Evolutionary conservation across 92 coral and sea anemone genomes (phyloP).

Genomic region (Paramuricea clavata): DNA sequence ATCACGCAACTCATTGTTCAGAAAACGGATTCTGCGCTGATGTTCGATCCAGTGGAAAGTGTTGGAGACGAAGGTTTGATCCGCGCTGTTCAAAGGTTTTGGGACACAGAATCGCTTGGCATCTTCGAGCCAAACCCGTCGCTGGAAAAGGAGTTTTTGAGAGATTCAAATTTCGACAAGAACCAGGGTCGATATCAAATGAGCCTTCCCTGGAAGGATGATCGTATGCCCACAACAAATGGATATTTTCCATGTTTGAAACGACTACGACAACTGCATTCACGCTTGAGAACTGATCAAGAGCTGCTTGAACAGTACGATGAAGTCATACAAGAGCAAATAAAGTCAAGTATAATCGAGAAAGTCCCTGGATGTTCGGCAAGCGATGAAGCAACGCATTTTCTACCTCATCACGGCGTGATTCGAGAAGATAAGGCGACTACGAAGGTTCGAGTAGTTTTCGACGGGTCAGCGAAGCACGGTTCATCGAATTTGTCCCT

Average conservation of each 20-base stretch:
- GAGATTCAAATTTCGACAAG: neutral
- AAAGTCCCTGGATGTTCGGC: neutral
- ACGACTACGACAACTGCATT: neutral
- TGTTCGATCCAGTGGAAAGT: too few relatives aligned
- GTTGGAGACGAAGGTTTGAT: neutral
- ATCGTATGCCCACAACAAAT: neutral
- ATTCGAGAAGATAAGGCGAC: neutral
- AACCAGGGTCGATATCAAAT: neutral
- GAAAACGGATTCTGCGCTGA: too few relatives aligned
- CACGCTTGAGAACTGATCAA: neutral
- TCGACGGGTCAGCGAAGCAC: neutral
- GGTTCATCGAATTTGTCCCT: neutral
- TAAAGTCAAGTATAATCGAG: neutral
- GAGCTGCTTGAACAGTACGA: neutral
- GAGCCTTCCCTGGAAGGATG: slow-evolving; percentile 5
- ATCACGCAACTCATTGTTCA: too few relatives aligned
- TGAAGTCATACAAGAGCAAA: neutral
- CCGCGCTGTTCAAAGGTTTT: neutral
- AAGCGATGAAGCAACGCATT: neutral
- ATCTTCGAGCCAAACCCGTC: neutral
- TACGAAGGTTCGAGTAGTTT: neutral
- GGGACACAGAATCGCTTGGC: neutral
- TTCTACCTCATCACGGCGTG: neutral
- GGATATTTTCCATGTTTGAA: neutral
- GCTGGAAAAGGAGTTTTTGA: neutral